These are phyloP conservation scores for Stegodyphus dumicola DNA, from an alignment of 1,140 invertebrate genomes.

Conservation along the genomic window DNA sequence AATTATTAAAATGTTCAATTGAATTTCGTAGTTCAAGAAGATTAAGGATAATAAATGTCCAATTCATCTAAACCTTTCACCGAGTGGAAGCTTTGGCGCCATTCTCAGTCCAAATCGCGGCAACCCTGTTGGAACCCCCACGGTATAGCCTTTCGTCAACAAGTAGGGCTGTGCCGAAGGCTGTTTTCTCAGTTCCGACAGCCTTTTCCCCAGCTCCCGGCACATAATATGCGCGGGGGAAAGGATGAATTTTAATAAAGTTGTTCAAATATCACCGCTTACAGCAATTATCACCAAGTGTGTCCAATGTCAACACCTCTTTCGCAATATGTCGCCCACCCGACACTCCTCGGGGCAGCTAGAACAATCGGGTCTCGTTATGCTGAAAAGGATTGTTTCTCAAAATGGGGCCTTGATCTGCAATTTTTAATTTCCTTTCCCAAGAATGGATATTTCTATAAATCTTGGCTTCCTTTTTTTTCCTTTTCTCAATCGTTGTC, in stretches of 20 bases:
- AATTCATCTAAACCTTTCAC: no score
- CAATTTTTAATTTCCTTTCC: constrained; percentile 27
- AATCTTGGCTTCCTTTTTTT: not conserved
- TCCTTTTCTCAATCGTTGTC: not conserved
- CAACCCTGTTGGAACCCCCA: not conserved
- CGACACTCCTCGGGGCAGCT: not conserved
- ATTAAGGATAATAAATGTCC: no score
- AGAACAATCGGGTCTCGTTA: constrained; percentile 17
- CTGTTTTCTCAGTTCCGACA: constrained; percentile 47
- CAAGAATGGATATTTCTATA: not conserved
- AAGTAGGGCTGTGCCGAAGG: constrained; percentile 23
- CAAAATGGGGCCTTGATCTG: not conserved
- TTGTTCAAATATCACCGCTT: constrained; percentile 54
- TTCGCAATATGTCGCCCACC: constrained; percentile 16
- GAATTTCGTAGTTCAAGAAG: no score
- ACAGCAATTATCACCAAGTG: constrained; percentile 56
- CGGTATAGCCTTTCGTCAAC: constrained; percentile 14
- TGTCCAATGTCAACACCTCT: constrained; percentile 46
- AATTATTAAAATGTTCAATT: no score
- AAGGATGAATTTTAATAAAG: constrained; percentile 59
- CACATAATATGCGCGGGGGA: constrained; percentile 1
- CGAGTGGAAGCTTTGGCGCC: no score
- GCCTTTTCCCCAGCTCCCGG: constrained; percentile 20
- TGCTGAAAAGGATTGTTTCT: constrained; percentile 3
- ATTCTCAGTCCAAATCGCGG: not conserved